Percentiles rank a stretch among this genome's conserved stretches.
phyloP scores from a whole-genome alignment of 2,888 invertebrate species.

The Diaprepes abbreviatus region DNA sequence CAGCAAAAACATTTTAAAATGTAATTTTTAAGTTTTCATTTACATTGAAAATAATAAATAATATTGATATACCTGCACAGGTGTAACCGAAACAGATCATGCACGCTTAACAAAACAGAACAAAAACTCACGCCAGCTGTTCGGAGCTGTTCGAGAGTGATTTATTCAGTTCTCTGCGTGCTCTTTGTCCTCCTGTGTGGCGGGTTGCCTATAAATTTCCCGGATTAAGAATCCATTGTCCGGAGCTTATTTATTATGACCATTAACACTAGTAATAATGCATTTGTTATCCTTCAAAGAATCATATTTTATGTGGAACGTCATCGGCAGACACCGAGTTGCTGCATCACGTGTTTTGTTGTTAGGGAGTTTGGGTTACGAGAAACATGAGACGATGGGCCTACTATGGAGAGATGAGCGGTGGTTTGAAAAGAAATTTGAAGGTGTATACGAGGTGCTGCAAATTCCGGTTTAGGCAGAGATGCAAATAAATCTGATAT shows the following conservation, averaged over 20 bases:
- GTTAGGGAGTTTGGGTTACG: conserved; percentile 1
- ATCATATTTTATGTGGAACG: conserved; percentile 64
- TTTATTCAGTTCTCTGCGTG: conserved; percentile 63
- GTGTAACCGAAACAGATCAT: conserved; percentile 49
- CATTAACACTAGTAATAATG: conserved; percentile 69
- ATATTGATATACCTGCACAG: conserved; percentile 39
- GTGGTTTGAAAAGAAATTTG: too few species aligned
- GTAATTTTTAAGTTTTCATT: too few species aligned
- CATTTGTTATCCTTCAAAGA: conserved; percentile 69
- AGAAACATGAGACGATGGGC: background rate
- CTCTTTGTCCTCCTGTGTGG: conserved; percentile 61
- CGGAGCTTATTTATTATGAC: conserved; percentile 68
- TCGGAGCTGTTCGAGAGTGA: conserved; percentile 58
- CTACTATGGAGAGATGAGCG: background rate
- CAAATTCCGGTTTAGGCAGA: too few species aligned
- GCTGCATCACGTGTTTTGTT: conserved; percentile 64
- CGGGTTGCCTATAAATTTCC: conserved; percentile 65
- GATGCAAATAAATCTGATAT: too few species aligned
- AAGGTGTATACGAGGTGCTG: too few species aligned
- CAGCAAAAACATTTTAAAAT: too few species aligned
- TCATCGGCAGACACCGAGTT: conserved; percentile 58
- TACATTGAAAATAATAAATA: too few species aligned
- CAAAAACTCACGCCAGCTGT: conserved; percentile 39
- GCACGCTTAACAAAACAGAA: conserved; percentile 31
- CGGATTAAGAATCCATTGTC: conserved; percentile 68